These are phyloP conservation scores for Formicarius rufipectus DNA, from an alignment of 2,113 vertebrate genomes.

Conservation along the genomic window DNA sequence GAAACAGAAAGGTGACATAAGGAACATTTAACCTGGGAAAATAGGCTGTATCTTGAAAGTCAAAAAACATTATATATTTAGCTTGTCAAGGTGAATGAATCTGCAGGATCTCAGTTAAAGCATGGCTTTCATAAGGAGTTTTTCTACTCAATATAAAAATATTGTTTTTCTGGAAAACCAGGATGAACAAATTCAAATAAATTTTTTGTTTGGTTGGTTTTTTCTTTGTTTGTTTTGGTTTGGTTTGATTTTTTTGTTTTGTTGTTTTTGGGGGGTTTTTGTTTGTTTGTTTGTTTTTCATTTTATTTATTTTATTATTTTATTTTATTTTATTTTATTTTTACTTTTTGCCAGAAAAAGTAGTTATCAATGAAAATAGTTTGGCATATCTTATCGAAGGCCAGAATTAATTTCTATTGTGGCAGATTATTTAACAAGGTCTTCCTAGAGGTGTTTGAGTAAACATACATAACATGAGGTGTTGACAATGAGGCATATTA, in stretches of 20 bases:
- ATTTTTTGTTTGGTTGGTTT: too few relatives aligned
- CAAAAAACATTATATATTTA: neutral
- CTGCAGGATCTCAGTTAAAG: neutral
- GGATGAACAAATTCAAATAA: neutral
- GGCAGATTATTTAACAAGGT: neutral
- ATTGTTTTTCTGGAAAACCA: neutral
- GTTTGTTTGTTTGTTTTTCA: too few relatives aligned
- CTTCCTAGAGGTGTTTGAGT: neutral
- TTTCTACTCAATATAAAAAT: neutral
- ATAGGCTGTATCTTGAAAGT: neutral
- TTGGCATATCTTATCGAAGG: neutral
- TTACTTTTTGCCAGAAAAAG: too few relatives aligned
- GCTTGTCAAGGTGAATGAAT: neutral
- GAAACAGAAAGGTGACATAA: neutral
- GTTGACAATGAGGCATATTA: neutral
- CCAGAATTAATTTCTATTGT: neutral
- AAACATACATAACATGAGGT: neutral
- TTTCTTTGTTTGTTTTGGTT: too few relatives aligned
- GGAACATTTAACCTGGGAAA: neutral
- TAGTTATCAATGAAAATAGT: neutral
- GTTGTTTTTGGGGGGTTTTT: too few relatives aligned
- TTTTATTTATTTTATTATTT: too few relatives aligned
- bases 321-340: too few relatives aligned
- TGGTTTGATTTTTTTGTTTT: too few relatives aligned
- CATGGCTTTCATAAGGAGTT: neutral